These are phyloP conservation scores for Heterodera schachtii DNA, from an alignment of 1,140 invertebrate species.

Conservation along the genomic window DNA sequence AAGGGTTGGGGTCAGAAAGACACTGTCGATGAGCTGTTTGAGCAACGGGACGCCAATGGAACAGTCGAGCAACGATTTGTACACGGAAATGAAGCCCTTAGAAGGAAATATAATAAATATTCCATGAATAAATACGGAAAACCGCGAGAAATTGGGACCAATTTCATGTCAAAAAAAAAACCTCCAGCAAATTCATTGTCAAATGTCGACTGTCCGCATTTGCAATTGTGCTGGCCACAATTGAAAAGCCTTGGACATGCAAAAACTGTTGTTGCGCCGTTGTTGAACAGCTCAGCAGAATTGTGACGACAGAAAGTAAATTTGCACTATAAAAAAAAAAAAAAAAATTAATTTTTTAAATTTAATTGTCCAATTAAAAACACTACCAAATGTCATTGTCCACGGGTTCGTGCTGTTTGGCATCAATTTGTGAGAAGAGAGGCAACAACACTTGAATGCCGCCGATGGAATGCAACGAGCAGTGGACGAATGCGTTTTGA, in stretches of 20 bases:
- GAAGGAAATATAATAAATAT: background rate
- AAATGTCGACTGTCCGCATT: conserved; percentile 67
- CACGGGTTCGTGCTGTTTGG: conserved; percentile 67
- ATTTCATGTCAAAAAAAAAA: too few relatives aligned
- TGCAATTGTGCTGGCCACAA: conserved; percentile 94
- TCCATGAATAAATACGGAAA: background rate
- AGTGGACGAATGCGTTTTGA: conserved; percentile 97
- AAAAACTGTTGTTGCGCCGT: conserved; percentile 98
- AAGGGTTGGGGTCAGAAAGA: conserved; percentile 95
- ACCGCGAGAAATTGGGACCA: too few relatives aligned
- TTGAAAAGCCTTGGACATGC: conserved; percentile 93
- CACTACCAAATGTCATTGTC: conserved; percentile 69
- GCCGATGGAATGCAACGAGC: conserved; percentile 95
- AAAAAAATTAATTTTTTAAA: too few relatives aligned
- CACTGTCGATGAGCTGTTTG: conserved; percentile 96
- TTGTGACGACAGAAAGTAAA: conserved; percentile 92
- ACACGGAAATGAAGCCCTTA: conserved; percentile 70
- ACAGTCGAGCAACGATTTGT: conserved; percentile 92
- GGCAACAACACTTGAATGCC: conserved; percentile 98
- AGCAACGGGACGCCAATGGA: conserved; percentile 88
- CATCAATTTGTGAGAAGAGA: conserved; percentile 93
- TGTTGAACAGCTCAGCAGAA: conserved; percentile 90
- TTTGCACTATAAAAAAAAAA: conserved; percentile 82
- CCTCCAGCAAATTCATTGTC: conserved; percentile 53
- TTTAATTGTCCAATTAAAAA: conserved; percentile 8